phyloP scores from a whole-genome alignment of 2,888 invertebrate species.

The Nycteola revayana region DNA sequence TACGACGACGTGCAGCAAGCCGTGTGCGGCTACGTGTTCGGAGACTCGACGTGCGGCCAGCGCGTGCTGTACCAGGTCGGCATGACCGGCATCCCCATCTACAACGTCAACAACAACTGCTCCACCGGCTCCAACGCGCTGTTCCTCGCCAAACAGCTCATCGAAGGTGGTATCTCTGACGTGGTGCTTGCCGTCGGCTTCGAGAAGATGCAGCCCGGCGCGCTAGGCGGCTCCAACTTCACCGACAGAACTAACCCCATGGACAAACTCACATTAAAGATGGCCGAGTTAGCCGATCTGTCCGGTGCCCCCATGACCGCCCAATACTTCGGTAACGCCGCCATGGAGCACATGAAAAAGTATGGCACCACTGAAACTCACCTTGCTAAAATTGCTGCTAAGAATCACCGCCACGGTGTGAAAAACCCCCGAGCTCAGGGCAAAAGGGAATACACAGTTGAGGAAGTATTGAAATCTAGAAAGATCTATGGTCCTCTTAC shows the following conservation, averaged over 20 bases:
- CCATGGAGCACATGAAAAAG: slow-evolving; percentile 96
- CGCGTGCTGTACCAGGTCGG: slow-evolving; percentile 96
- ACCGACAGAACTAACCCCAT: slow-evolving; percentile 93
- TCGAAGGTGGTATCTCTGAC: slow-evolving; percentile 93
- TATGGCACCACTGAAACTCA: slow-evolving; percentile 97
- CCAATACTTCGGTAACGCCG: slow-evolving; percentile 98
- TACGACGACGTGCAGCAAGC: slow-evolving; percentile 93
- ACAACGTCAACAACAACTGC: slow-evolving; percentile 99
- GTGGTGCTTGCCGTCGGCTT: slow-evolving; percentile 97
- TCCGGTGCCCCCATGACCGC: slow-evolving; percentile 93
- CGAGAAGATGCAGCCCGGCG: slow-evolving; percentile 98
- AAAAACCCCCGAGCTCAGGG: slow-evolving; percentile 99
- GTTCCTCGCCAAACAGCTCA: slow-evolving; percentile 93
- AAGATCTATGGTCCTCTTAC: slow-evolving; percentile 95
- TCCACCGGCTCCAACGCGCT: slow-evolving; percentile 97
- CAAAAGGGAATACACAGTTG: slow-evolving; percentile 93
- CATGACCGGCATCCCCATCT: slow-evolving; percentile 97
- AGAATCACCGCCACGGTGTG: slow-evolving; percentile 98
- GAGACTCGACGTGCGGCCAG: slow-evolving; percentile 98
- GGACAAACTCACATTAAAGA: slow-evolving; percentile 92
- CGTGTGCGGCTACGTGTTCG: slow-evolving; percentile 96
- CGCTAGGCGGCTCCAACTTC: slow-evolving; percentile 88
- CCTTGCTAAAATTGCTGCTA: slow-evolving; percentile 98
- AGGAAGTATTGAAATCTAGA: slow-evolving; percentile 95
- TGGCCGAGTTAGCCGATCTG: slow-evolving; percentile 92